phyloP scores from a whole-genome alignment of 1,140 invertebrate species.

The Caenorhabditis remanei region DNA sequence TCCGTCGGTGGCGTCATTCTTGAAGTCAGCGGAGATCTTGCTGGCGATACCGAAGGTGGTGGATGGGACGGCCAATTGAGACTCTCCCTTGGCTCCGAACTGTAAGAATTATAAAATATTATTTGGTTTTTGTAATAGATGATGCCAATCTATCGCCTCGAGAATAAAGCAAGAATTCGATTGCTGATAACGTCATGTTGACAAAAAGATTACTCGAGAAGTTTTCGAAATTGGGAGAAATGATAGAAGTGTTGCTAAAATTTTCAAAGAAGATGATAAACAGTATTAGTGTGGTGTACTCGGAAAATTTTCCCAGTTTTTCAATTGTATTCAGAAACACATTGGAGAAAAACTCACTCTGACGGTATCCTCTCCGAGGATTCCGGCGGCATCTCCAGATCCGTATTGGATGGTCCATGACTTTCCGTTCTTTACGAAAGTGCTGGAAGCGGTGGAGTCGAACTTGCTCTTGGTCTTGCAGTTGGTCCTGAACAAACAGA shows the following conservation, averaged over 20 bases:
- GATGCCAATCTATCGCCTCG: not conserved
- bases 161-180: not conserved
- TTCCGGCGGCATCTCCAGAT: conserved; percentile 55
- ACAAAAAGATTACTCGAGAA: not conserved
- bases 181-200: not conserved
- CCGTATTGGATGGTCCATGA: conserved; percentile 65
- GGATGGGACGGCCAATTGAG: conserved; percentile 53
- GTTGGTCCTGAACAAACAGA: conserved; percentile 17
- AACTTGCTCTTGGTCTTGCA: conserved; percentile 57
- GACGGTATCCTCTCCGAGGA: conserved; percentile 62
- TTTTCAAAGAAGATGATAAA: too few species aligned
- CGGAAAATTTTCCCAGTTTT: too few species aligned
- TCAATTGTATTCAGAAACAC: too few species aligned
- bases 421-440: conserved; percentile 60
- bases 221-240: not conserved
- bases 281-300: too few species aligned
- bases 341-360: conserved; percentile 23
- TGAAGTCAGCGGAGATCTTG: conserved; percentile 57
- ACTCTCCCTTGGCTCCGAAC: conserved; percentile 57
- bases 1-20: conserved; percentile 83
- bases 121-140: not conserved
- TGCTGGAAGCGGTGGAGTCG: conserved; percentile 54
- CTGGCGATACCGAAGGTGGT: conserved; percentile 62
- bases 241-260: too few species aligned
- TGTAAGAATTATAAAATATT: not conserved